Percentiles rank a stretch among this genome's conserved stretches.
Evolutionary conservation across 1,140 invertebrate genomes (phyloP).

Genomic region (Hyles vespertilio): DNA sequence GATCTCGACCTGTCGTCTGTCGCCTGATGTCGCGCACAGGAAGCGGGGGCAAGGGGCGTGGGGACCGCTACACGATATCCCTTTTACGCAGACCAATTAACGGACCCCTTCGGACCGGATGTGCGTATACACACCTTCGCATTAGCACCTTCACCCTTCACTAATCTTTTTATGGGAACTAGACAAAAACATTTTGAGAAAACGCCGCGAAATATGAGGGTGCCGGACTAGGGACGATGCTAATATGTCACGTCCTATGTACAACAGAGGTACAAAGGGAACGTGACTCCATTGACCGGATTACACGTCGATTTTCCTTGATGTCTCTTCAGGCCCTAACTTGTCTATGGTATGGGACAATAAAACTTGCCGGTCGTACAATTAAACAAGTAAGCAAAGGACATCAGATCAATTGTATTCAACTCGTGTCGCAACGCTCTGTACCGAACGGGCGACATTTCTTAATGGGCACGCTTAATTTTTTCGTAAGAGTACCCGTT

Average conservation of each 20-base stretch:
- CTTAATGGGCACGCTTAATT: constrained; percentile 4
- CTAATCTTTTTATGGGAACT: constrained; percentile 60
- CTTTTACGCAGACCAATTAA: constrained; percentile 74
- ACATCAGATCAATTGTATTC: constrained; percentile 46
- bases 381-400: constrained; percentile 29
- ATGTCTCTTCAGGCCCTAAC: constrained; percentile 28
- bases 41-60: constrained; percentile 41
- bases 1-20: constrained; percentile 36
- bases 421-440: constrained; percentile 24
- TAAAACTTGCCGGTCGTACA: constrained; percentile 34
- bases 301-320: constrained; percentile 43
- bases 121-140: constrained; percentile 59
- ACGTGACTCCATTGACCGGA: constrained; percentile 36
- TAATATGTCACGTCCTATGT: constrained; percentile 16
- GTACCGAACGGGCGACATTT: constrained; percentile 6
- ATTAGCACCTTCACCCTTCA: constrained; percentile 69
- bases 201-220: constrained; percentile 27
- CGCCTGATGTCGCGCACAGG: constrained; percentile 44
- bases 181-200: constrained; percentile 46
- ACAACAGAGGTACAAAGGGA: constrained; percentile 10
- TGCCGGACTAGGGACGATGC: not conserved
- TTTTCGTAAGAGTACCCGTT: too few species aligned
- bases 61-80: constrained; percentile 66
- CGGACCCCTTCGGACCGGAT: constrained; percentile 66
- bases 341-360: constrained; percentile 41